phyloP scores from a whole-genome alignment of 2,888 invertebrate genomes.

The Iphiclides podalirius region DNA sequence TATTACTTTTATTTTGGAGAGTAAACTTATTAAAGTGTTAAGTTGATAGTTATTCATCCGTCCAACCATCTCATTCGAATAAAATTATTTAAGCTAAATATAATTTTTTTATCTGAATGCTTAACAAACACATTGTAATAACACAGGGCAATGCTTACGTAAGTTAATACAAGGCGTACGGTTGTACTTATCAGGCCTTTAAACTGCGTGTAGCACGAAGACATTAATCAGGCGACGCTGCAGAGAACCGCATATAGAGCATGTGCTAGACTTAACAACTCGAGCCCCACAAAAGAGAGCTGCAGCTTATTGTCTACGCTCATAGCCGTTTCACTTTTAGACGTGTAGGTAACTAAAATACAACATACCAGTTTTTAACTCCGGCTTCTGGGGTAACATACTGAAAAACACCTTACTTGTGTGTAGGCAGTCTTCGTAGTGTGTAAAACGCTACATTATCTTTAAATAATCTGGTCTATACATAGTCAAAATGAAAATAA shows the following conservation, averaged over 20 bases:
- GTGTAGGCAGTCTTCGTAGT: too few relatives aligned
- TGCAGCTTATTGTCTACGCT: conserved; percentile 7
- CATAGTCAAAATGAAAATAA: too few relatives aligned
- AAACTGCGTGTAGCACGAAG: conserved; percentile 6
- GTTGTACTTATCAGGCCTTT: conserved; percentile 6
- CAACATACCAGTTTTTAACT: background rate
- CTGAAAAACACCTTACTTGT: too few relatives aligned
- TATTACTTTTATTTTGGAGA: too few relatives aligned
- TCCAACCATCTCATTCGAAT: too few relatives aligned
- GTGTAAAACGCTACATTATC: too few relatives aligned
- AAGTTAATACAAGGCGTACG: background rate
- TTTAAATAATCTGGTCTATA: too few relatives aligned
- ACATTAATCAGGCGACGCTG: conserved; percentile 15
- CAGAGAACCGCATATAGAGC: conserved; percentile 1
- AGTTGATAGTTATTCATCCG: too few relatives aligned
- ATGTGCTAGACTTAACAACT: background rate
- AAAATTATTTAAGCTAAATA: too few relatives aligned
- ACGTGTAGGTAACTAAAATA: background rate
- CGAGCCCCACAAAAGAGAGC: conserved; percentile 11
- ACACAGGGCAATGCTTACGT: background rate
- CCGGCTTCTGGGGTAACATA: background rate
- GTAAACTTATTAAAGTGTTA: too few relatives aligned
- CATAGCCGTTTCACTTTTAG: conserved; percentile 1
- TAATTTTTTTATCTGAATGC: too few relatives aligned
- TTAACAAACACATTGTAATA: background rate